phyloP scores from a whole-genome alignment of 2,797 vertebrate species.

The Cephalopachus bancanus region DNA sequence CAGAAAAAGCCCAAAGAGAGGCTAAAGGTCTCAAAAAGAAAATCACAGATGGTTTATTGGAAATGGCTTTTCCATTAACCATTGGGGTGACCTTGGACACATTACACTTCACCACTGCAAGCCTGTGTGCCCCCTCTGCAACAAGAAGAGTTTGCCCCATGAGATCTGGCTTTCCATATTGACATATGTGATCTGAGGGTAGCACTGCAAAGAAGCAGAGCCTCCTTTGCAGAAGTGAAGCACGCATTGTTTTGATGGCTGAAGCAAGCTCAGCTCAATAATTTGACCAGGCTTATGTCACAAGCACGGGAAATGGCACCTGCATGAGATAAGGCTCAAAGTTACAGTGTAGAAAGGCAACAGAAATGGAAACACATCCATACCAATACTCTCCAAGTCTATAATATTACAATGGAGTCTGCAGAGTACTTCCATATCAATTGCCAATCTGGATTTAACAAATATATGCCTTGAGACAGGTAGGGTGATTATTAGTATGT shows the following conservation, averaged over 20 bases:
- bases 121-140: background rate
- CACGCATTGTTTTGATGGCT: background rate
- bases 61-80: conserved; percentile 72
- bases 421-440: background rate
- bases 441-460: background rate
- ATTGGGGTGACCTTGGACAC: conserved; percentile 45
- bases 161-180: background rate
- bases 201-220: background rate
- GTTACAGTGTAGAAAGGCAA: background rate
- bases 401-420: background rate
- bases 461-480: background rate
- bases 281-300: background rate
- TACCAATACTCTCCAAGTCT: background rate
- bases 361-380: background rate
- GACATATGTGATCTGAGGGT: background rate
- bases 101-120: background rate
- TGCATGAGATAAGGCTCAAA: background rate
- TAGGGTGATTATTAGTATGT: background rate
- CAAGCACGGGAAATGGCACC: background rate
- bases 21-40: conserved; percentile 54
- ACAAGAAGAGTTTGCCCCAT: background rate
- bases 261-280: background rate
- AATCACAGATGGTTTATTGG: conserved; percentile 66
- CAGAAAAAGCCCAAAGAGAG: conserved; percentile 17
- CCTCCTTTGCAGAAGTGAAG: background rate